phyloP scores from a whole-genome alignment of 2,888 invertebrate genomes.

The Lithophane socia region DNA sequence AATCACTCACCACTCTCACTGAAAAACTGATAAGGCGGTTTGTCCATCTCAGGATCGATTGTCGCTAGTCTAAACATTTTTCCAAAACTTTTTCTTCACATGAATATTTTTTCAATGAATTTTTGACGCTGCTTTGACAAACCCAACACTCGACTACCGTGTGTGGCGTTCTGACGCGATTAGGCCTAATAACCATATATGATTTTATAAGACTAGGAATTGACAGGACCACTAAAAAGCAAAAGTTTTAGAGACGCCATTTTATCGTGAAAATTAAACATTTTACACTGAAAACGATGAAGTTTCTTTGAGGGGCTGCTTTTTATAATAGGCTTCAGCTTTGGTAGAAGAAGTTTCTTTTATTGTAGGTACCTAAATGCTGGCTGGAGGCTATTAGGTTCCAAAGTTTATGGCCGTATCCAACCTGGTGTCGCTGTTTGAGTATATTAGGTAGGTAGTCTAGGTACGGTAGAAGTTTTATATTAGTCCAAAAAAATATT shows the following conservation, averaged over 20 bases:
- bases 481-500: neutral
- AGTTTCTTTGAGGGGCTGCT: constrained; percentile 14
- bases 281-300: constrained; percentile 43
- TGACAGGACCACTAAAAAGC: constrained; percentile 26
- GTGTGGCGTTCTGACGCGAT: constrained; percentile 59
- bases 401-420: neutral
- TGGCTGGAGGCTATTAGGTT: neutral
- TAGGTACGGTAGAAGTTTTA: neutral
- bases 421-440: too few relatives aligned
- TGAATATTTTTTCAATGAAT: neutral
- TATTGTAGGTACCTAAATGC: neutral
- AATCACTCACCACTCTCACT: constrained; percentile 56
- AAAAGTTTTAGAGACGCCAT: constrained; percentile 39
- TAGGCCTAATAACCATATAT: constrained; percentile 65
- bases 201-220: constrained; percentile 54
- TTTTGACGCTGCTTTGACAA: constrained; percentile 17
- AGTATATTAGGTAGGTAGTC: neutral
- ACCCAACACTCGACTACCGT: constrained; percentile 59
- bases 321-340: constrained; percentile 10
- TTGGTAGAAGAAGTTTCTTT: constrained; percentile 2
- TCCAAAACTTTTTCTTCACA: neutral
- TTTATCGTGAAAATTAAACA: constrained; percentile 49
- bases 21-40: neutral
- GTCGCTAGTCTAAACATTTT: constrained; percentile 10
- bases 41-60: constrained; percentile 48